Conservation (phyloP, 2,888 invertebrate genomes). For the Diadegma fenestrale region DNA sequence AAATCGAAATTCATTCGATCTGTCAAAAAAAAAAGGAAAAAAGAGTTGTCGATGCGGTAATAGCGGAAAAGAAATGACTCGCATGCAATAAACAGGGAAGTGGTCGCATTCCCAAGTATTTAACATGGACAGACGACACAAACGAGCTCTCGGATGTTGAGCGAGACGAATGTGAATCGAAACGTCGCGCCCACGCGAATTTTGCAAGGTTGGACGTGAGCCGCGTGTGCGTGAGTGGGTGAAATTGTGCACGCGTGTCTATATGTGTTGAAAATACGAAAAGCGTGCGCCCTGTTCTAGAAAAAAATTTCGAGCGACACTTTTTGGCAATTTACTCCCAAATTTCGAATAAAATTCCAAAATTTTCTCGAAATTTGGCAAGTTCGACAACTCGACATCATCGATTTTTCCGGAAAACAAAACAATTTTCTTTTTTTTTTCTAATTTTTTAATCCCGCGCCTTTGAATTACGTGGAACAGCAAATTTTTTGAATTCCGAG, state of each 20-base stretch:
- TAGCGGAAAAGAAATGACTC: not conserved
- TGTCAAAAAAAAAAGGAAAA: not conserved
- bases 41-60: not conserved
- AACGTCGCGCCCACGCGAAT: constrained; percentile 8
- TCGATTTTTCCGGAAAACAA: too few species aligned
- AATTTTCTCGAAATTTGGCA: too few species aligned
- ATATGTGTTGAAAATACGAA: not conserved
- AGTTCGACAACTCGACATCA: too few species aligned
- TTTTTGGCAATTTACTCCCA: too few species aligned
- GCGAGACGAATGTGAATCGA: constrained; percentile 6
- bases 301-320: not conserved
- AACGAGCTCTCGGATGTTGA: not conserved
- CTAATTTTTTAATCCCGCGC: too few species aligned
- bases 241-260: not conserved
- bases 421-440: too few species aligned
- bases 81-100: not conserved
- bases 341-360: too few species aligned
- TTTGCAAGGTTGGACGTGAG: not conserved
- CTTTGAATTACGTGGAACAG: too few species aligned
- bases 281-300: not conserved
- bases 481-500: too few species aligned
- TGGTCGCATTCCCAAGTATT: not conserved
- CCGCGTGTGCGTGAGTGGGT: constrained; percentile 8
- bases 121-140: not conserved
- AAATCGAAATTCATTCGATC: not conserved